These are phyloP conservation scores for Lepidochrysops patricia DNA, from an alignment of 2,888 invertebrate species.

Conservation along the genomic window DNA sequence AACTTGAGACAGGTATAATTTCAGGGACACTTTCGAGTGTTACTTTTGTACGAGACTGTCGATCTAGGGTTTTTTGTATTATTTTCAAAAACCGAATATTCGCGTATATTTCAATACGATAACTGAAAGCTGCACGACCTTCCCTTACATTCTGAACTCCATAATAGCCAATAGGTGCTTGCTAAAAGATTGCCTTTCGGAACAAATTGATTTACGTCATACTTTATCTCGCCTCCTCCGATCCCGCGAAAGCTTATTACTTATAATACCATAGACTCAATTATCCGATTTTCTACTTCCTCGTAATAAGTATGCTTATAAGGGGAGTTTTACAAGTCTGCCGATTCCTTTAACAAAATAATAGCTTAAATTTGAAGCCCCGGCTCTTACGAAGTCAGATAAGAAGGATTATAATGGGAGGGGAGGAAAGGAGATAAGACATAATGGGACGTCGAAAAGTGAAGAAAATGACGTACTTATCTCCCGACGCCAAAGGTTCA, in stretches of 20 bases:
- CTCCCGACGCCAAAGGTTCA: conserved; percentile 20
- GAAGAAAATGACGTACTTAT: conserved; percentile 40
- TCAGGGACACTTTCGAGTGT: too few relatives aligned
- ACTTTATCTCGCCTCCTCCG: not conserved
- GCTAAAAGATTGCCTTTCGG: not conserved
- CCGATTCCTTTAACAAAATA: conserved; percentile 47
- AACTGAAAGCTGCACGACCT: not conserved
- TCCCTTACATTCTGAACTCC: not conserved
- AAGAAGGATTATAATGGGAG: conserved; percentile 57
- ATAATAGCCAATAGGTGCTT: not conserved
- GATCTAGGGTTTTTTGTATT: too few relatives aligned
- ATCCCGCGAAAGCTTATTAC: conserved; percentile 6
- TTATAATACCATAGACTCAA: conserved; percentile 8
- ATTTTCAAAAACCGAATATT: too few relatives aligned
- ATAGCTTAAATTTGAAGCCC: conserved; percentile 55
- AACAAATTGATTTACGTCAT: conserved; percentile 8
- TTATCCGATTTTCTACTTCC: conserved; percentile 9
- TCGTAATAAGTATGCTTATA: conserved; percentile 26
- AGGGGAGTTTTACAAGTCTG: conserved; percentile 45
- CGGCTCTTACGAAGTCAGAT: conserved; percentile 55
- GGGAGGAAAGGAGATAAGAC: conserved; percentile 55
- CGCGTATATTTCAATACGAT: not conserved
- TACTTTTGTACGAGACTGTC: too few relatives aligned
- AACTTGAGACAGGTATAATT: too few relatives aligned
- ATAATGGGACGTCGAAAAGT: conserved; percentile 53